Percentiles rank a stretch among this genome's conserved stretches.
Conservation (phyloP, 2,797 vertebrate genomes). For the Rhincodon typus region DNA sequence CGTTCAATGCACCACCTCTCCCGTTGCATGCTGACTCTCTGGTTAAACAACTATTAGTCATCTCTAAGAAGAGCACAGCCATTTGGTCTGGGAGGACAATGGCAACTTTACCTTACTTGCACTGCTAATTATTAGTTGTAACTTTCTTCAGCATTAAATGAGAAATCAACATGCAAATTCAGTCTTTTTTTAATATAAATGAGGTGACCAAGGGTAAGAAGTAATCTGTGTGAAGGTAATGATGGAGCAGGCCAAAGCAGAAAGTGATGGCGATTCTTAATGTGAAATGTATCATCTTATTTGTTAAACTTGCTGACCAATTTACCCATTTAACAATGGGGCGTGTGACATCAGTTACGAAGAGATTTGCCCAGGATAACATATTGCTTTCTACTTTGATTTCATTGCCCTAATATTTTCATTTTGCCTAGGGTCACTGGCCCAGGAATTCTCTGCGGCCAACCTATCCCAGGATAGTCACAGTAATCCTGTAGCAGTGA, state of each 20-base stretch:
- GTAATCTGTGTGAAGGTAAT: no score
- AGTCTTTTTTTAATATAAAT: not conserved
- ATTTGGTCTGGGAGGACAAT: no score
- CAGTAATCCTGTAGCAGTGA: not conserved
- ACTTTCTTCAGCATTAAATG: not conserved
- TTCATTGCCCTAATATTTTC: not conserved
- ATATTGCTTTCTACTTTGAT: not conserved
- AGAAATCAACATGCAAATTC: not conserved
- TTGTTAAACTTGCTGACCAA: not conserved
- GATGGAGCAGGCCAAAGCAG: no score
- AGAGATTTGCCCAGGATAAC: not conserved
- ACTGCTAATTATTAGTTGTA: not conserved
- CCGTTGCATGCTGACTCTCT: no score
- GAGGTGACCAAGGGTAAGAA: no score
- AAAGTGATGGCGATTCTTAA: not conserved
- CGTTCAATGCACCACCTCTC: no score
- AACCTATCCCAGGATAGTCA: not conserved
- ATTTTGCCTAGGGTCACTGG: not conserved
- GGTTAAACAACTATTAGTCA: no score
- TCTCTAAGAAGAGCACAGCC: no score
- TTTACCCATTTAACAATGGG: not conserved
- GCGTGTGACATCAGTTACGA: not conserved
- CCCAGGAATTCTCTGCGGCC: not conserved
- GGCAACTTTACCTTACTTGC: not conserved
- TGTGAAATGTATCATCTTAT: no score